A percentile compares a stretch with the other conserved stretches of the same genome.
Conservation (phyloP, 2,797 vertebrate species). For the Hippocampus kuda region DNA sequence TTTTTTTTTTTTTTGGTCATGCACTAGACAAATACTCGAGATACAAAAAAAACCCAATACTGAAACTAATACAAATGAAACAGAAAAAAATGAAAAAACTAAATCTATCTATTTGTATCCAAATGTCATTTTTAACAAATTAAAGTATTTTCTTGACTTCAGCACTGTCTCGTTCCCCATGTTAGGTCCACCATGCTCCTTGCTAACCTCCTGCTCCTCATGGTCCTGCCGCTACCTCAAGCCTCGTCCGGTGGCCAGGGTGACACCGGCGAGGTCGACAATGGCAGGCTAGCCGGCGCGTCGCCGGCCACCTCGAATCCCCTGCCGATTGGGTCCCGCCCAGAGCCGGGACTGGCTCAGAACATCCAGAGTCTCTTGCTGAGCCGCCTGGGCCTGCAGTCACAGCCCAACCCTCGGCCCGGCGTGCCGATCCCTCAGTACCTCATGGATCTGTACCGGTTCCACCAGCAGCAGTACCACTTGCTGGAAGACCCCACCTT, state of each 20-base stretch:
- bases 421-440: conserved; percentile 65
- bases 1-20: too few relatives aligned
- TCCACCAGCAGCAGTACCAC: conserved; percentile 70
- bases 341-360: conserved; percentile 59
- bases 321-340: conserved; percentile 22
- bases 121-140: not conserved
- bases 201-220: conserved; percentile 77
- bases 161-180: conserved; percentile 4
- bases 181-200: conserved; percentile 76
- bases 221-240: conserved; percentile 76
- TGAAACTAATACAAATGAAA: too few relatives aligned
- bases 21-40: too few relatives aligned
- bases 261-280: conserved; percentile 55
- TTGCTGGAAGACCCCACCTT: conserved; percentile 65
- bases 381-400: conserved; percentile 69
- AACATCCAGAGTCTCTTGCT: conserved; percentile 71
- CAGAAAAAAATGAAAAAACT: too few relatives aligned
- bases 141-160: not conserved
- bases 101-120: too few relatives aligned
- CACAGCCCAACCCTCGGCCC: conserved; percentile 61
- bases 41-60: too few relatives aligned
- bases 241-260: conserved; percentile 66
- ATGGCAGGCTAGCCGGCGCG: conserved; percentile 26
- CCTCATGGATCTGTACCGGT: conserved; percentile 72
- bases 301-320: conserved; percentile 20